These are phyloP conservation scores for Deroplatys truncata DNA, from an alignment of 2,888 invertebrate genomes.

Conservation along the genomic window DNA sequence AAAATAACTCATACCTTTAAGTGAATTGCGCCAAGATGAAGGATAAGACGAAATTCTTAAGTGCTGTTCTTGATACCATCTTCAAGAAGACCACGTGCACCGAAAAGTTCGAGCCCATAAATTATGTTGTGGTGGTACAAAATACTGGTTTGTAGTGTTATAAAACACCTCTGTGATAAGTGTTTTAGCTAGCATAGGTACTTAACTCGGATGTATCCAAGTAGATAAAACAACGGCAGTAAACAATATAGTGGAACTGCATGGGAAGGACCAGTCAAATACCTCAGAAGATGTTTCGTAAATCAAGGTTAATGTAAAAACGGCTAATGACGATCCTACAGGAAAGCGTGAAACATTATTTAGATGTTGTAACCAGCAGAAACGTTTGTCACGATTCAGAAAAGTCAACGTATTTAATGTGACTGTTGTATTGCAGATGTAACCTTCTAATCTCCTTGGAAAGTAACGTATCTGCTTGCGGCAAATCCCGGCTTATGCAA, in stretches of 20 bases:
- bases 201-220: background rate
- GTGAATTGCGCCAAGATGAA: background rate
- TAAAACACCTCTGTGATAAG: background rate
- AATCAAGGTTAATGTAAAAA: background rate
- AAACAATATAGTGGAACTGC: background rate
- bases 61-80: background rate
- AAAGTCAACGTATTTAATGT: background rate
- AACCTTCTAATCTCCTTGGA: background rate
- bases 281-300: background rate
- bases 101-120: background rate
- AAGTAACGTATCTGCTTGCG: background rate
- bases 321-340: background rate
- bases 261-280: background rate
- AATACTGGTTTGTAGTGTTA: background rate
- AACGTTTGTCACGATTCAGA: background rate
- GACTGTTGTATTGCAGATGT: background rate
- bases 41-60: background rate
- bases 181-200: background rate
- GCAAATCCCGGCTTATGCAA: background rate
- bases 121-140: background rate
- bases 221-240: background rate
- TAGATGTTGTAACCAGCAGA: background rate
- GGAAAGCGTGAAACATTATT: background rate
- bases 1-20: no score
- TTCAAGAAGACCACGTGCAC: background rate